Percentiles rank a stretch among this genome's conserved stretches.
These are phyloP conservation scores for Gyrodactylus salaris DNA, from an alignment of 1,140 invertebrate species.

Conservation along the genomic window DNA sequence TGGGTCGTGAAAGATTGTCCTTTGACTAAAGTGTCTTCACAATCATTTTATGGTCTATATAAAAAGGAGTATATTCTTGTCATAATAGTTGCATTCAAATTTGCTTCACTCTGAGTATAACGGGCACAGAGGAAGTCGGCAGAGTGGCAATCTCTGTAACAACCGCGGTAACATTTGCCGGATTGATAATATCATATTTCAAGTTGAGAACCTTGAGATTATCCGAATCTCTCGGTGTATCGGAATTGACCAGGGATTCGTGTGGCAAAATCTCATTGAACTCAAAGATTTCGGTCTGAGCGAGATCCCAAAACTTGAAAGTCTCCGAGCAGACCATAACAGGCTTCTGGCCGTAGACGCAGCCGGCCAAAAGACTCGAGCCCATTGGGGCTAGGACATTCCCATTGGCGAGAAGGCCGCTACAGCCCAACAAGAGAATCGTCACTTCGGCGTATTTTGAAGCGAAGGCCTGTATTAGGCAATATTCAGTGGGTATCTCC, in stretches of 20 bases:
- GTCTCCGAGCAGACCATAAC: background rate
- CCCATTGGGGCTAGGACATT: background rate
- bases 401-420: background rate
- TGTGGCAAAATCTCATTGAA: background rate
- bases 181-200: background rate
- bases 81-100: too few species aligned
- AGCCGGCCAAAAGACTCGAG: background rate
- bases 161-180: background rate
- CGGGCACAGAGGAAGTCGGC: background rate
- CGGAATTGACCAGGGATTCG: background rate
- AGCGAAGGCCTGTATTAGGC: background rate
- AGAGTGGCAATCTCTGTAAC: background rate
- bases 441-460: background rate
- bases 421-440: background rate
- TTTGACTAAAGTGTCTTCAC: too few species aligned
- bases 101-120: background rate
- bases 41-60: too few species aligned
- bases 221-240: background rate
- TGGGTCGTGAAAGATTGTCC: too few species aligned
- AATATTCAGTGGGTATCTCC: background rate
- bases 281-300: background rate
- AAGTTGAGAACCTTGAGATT: background rate
- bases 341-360: background rate
- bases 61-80: too few species aligned
- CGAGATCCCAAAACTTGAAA: background rate